A percentile compares a stretch with the other conserved stretches of the same genome.
Conservation (phyloP, 1,140 invertebrate genomes). For the Capitella teleta region DNA sequence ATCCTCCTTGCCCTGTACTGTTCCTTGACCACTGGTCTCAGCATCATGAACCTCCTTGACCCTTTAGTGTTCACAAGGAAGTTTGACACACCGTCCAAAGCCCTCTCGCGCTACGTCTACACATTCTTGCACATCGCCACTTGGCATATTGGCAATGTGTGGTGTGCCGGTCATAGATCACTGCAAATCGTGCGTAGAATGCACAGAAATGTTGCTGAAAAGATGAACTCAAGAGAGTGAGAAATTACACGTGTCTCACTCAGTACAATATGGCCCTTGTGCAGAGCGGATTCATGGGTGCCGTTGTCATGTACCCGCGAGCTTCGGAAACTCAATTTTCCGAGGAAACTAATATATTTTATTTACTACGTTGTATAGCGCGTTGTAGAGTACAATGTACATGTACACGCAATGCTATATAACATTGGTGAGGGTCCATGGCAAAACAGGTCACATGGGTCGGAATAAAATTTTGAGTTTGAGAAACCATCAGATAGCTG, state of each 20-base stretch:
- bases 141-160: slow-evolving; percentile 50
- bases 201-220: slow-evolving; percentile 37
- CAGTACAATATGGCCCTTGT: no score
- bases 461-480: no score
- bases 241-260: slow-evolving; percentile 40
- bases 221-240: slow-evolving; percentile 24
- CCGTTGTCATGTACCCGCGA: slow-evolving; percentile 53
- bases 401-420: no score
- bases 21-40: slow-evolving; percentile 19
- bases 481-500: no score
- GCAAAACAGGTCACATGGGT: no score
- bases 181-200: slow-evolving; percentile 36
- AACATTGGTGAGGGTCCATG: no score
- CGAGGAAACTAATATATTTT: no score
- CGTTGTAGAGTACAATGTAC: no score
- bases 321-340: slow-evolving; percentile 54
- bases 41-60: slow-evolving; percentile 16
- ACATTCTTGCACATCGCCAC: slow-evolving; percentile 57
- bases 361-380: no score
- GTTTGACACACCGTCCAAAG: slow-evolving; percentile 43
- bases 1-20: background rate
- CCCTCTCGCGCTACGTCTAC: slow-evolving; percentile 64
- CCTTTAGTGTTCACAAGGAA: slow-evolving; percentile 43
- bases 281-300: slow-evolving; percentile 71
- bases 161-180: slow-evolving; percentile 16